These are phyloP conservation scores for Erpornis zantholeuca DNA, from an alignment of 2,113 vertebrate species.

Conservation along the genomic window DNA sequence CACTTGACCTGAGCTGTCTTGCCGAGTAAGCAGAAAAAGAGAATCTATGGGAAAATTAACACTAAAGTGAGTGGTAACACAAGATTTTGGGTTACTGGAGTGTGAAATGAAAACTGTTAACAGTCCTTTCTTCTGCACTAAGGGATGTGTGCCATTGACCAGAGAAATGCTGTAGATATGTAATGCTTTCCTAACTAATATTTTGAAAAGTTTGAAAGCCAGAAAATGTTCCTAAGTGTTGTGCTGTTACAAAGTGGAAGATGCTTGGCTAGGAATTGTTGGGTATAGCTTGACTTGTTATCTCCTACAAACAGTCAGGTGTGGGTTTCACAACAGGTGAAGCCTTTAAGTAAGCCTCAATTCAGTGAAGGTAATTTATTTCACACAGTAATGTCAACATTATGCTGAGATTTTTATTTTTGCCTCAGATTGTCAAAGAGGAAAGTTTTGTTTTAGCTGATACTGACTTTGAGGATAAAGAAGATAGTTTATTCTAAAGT, in stretches of 20 bases:
- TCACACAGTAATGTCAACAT: background rate
- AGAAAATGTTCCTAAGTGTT: background rate
- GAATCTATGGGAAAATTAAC: conserved; percentile 49
- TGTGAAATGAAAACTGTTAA: conserved; percentile 57
- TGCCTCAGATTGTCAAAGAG: background rate
- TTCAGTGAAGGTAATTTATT: background rate
- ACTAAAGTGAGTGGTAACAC: conserved; percentile 13
- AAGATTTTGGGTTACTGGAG: conserved; percentile 34
- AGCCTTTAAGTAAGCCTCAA: background rate
- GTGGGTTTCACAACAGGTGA: background rate
- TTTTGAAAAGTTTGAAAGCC: background rate
- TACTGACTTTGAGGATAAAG: background rate
- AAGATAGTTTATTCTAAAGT: background rate
- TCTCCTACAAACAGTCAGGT: background rate
- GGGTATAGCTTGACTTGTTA: background rate
- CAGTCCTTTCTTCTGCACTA: background rate
- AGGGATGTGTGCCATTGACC: background rate
- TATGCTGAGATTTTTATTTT: background rate
- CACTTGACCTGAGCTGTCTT: conserved; percentile 47
- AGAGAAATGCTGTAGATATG: background rate
- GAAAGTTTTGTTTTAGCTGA: background rate
- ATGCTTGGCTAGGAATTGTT: background rate
- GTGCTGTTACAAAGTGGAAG: background rate
- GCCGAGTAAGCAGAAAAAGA: conserved; percentile 57
- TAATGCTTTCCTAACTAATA: background rate